Evolutionary conservation across 2,797 vertebrate species (phyloP).

Genomic region (Hapalemur alaotrensis): DNA sequence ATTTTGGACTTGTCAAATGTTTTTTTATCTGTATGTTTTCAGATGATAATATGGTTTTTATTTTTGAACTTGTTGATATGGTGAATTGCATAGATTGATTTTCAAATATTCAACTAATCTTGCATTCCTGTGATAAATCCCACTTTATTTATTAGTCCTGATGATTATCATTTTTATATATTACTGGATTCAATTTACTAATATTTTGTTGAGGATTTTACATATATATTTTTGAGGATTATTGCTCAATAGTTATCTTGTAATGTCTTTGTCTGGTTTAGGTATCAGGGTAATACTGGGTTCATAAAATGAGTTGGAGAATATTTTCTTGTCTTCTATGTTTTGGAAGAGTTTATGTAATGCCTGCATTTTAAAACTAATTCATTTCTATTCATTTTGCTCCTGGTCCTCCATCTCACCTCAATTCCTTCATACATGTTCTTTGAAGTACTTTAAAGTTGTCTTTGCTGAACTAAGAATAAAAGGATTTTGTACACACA

Average conservation of each 20-base stretch:
- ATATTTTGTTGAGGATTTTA: neutral
- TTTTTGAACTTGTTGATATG: neutral
- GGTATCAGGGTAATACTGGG: neutral
- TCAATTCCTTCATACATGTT: neutral
- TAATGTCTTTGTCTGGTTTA: neutral
- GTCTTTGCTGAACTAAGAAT: constrained; percentile 14
- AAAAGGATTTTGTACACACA: neutral
- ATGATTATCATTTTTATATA: neutral
- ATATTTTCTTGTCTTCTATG: neutral
- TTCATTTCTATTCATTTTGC: constrained; percentile 10
- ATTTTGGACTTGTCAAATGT: neutral
- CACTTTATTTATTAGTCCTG: neutral
- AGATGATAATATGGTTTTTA: neutral
- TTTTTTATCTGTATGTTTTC: neutral
- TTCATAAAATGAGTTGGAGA: neutral
- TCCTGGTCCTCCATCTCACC: neutral
- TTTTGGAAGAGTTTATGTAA: neutral
- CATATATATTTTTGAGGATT: neutral
- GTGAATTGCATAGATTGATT: neutral
- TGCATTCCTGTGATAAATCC: neutral
- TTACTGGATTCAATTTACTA: neutral
- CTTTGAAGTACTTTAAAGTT: neutral
- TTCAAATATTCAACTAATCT: neutral
- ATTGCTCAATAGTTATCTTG: neutral
- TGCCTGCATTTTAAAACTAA: neutral